phyloP scores from a whole-genome alignment of 1,140 invertebrate species.

The Ceratina japonica region DNA sequence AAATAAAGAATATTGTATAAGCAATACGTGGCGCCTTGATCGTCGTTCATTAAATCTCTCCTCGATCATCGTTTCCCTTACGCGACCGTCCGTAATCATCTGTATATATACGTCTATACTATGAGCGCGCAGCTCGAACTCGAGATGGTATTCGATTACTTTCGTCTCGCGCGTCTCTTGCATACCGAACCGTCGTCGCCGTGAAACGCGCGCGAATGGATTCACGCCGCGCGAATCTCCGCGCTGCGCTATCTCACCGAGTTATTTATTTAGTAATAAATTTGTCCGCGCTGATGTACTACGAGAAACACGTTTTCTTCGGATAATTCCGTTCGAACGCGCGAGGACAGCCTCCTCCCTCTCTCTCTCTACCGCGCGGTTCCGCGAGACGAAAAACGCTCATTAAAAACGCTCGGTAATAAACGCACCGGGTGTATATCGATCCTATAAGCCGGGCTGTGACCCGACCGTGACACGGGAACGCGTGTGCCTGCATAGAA shows the following conservation, averaged over 20 bases:
- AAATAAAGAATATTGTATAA: slow-evolving; percentile 65
- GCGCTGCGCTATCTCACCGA: slow-evolving; percentile 24
- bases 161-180: slow-evolving; percentile 56
- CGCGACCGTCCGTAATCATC: slow-evolving; percentile 19
- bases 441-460: slow-evolving; percentile 40
- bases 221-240: slow-evolving; percentile 8
- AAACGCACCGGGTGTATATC: slow-evolving; percentile 46
- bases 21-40: slow-evolving; percentile 48
- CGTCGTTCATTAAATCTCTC: slow-evolving; percentile 59
- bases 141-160: slow-evolving; percentile 64
- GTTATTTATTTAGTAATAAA: slow-evolving; percentile 63
- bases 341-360: slow-evolving; percentile 15
- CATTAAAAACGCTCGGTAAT: slow-evolving; percentile 45
- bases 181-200: slow-evolving; percentile 42
- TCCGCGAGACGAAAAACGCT: slow-evolving; percentile 41
- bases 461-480: slow-evolving; percentile 19
- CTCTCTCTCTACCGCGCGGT: neutral
- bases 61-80: slow-evolving; percentile 54
- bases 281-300: slow-evolving; percentile 56
- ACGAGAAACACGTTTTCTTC: slow-evolving; percentile 52
- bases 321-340: slow-evolving; percentile 53
- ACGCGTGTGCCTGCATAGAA: neutral
- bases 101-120: neutral
- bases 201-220: slow-evolving; percentile 13
- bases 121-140: slow-evolving; percentile 33